A percentile compares a stretch with the other conserved stretches of the same genome.
Conservation (phyloP, 1,140 invertebrate genomes). For the Papilio helenus region DNA sequence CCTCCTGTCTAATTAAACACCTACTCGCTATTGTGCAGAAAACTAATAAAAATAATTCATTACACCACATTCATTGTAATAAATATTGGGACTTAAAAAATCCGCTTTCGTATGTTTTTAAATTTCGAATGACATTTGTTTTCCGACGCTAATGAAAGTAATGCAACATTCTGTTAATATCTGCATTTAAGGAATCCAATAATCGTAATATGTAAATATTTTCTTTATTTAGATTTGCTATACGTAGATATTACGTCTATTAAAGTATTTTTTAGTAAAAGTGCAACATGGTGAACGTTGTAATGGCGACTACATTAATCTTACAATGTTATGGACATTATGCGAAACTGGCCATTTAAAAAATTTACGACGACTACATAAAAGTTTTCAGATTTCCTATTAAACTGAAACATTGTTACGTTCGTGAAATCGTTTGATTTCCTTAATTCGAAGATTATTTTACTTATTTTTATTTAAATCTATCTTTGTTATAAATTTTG, state of each 20-base stretch:
- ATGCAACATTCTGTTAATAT: neutral
- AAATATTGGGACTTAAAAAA: neutral
- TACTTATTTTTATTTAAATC: neutral
- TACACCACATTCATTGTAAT: neutral
- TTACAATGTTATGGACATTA: neutral
- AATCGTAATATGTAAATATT: no score
- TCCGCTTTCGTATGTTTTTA: neutral
- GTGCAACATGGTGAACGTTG: neutral
- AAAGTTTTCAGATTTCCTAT: constrained; percentile 3
- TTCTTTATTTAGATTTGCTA: no score
- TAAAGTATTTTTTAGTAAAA: neutral
- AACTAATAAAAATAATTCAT: constrained; percentile 21
- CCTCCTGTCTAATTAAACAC: constrained; percentile 16
- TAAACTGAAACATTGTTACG: neutral
- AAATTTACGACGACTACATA: neutral
- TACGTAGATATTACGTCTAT: neutral
- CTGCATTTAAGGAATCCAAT: no score
- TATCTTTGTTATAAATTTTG: neutral
- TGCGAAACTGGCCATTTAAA: constrained; percentile 7
- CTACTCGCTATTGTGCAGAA: neutral
- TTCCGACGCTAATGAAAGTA: neutral
- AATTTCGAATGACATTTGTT: neutral
- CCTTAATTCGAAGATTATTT: neutral
- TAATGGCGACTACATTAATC: neutral
- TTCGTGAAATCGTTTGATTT: neutral